Evolutionary conservation across 2,797 vertebrate species (phyloP).

Genomic region (Miichthys miiuy): DNA sequence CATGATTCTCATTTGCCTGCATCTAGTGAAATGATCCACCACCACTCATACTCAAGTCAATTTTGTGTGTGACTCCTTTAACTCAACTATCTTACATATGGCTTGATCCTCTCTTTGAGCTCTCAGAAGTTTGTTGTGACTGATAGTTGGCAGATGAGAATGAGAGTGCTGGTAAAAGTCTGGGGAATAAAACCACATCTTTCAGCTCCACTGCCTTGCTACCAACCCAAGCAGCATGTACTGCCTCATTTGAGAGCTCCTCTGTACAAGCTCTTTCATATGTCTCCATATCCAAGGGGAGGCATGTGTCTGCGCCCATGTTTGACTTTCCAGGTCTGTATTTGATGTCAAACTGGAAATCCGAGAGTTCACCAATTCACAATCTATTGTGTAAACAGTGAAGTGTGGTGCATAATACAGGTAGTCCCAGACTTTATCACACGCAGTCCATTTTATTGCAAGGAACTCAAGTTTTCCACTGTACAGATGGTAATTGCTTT

Average conservation of each 20-base stretch:
- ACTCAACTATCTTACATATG: neutral
- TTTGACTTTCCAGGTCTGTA: constrained; percentile 19
- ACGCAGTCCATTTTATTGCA: constrained; percentile 12
- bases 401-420: neutral
- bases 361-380: neutral
- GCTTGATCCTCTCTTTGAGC: constrained; percentile 19
- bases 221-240: neutral
- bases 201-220: neutral
- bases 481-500: constrained; percentile 14
- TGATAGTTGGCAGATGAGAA: neutral
- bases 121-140: constrained; percentile 8
- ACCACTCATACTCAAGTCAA: constrained; percentile 18
- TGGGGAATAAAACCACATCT: constrained; percentile 13
- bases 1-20: constrained; percentile 17
- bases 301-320: neutral
- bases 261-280: constrained; percentile 13
- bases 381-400: neutral
- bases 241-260: neutral
- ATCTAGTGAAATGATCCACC: constrained; percentile 41
- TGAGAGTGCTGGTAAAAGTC: neutral
- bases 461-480: neutral
- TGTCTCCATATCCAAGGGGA: constrained; percentile 15
- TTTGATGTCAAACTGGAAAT: constrained; percentile 23
- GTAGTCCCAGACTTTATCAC: neutral
- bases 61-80: constrained; percentile 13